These are phyloP conservation scores for Microctenopoma steveboyesi DNA, from an alignment of 2,797 vertebrate species.

Conservation along the genomic window DNA sequence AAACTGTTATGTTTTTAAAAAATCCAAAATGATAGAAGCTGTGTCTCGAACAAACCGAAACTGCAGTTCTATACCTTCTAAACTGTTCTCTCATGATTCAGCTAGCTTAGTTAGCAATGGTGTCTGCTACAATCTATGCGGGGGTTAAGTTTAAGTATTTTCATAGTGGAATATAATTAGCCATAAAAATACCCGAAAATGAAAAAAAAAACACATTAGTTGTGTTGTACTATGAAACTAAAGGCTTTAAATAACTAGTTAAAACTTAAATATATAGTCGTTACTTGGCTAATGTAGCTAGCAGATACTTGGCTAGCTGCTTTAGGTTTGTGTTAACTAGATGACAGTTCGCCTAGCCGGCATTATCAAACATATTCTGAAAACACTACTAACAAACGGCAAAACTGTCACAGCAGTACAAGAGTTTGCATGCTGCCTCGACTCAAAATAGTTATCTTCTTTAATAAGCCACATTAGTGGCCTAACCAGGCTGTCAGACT, in stretches of 20 bases:
- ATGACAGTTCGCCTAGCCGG: constrained; percentile 19
- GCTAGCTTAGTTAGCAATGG: constrained; percentile 49
- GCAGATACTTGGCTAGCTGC: constrained; percentile 37
- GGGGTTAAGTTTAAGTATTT: not conserved
- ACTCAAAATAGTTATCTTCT: not conserved
- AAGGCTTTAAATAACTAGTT: not conserved
- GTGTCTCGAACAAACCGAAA: not conserved
- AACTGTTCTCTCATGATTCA: constrained; percentile 24
- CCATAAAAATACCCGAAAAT: rapidly evolving
- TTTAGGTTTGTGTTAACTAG: constrained; percentile 3
- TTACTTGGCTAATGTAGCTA: constrained; percentile 29
- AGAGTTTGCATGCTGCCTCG: rapidly evolving
- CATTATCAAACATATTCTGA: not conserved
- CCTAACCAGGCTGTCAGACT: not conserved
- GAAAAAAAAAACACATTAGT: rapidly evolving
- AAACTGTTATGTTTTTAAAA: not conserved
- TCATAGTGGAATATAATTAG: rapidly evolving
- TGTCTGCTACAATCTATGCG: not conserved
- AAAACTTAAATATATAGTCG: not conserved
- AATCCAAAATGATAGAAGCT: not conserved
- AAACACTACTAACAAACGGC: not conserved
- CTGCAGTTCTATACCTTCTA: not conserved
- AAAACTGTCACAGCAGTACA: rapidly evolving
- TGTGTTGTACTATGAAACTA: rapidly evolving
- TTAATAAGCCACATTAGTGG: not conserved